Evolutionary conservation across 2,888 invertebrate species (phyloP), one percentile per base, ranked within the genome.

Genomic region (Cosmia trapezina): DNA sequence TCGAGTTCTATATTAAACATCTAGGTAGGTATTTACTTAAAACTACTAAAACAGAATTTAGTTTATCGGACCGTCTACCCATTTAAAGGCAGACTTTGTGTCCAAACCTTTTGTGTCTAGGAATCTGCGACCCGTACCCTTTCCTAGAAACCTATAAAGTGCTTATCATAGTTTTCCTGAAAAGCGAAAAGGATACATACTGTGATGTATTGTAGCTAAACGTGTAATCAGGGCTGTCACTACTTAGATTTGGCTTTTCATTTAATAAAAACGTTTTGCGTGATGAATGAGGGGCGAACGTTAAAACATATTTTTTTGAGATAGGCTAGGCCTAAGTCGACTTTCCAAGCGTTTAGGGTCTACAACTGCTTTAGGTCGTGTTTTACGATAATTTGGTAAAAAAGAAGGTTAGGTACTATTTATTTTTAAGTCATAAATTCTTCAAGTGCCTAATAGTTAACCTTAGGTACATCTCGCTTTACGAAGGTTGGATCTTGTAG

Each of bases 161-260:
- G 81, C 77, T 81, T 83, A 83, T 83, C 80, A 80, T 76, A 80
- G 69, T 72, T 83, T 71, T 70, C 22, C 65, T 62, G 65, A 49
- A 73, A 68, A 80, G 54, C 67, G 45, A 73, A 74, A 83, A 79
- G 64, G 80, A 74, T 74, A 74, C 59, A 74, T 74, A 74, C 59
- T 74, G 67, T 65, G 67, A 73, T 62, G 49, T 80, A 70, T 73
- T 68, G 59, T 69, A 78, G 22, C 78, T 70, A 51, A 78, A 60
- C 67, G 70, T 47, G 51, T 61, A 53, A 72, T 78, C 57, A 72
- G 56, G 67, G 67, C 19, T 78, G 79, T n/a, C 43, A n/a, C 51
- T 49, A 19, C 17, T 63, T 51, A 22, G 14, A 37, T 60, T 57
- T 65, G 19, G 19, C 17, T 51, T 49, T 33, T n/a, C 11, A 17